Base-by-base conservation (phyloP, 2,113 vertebrate species). In the Acinonyx jubatus region DNA sequence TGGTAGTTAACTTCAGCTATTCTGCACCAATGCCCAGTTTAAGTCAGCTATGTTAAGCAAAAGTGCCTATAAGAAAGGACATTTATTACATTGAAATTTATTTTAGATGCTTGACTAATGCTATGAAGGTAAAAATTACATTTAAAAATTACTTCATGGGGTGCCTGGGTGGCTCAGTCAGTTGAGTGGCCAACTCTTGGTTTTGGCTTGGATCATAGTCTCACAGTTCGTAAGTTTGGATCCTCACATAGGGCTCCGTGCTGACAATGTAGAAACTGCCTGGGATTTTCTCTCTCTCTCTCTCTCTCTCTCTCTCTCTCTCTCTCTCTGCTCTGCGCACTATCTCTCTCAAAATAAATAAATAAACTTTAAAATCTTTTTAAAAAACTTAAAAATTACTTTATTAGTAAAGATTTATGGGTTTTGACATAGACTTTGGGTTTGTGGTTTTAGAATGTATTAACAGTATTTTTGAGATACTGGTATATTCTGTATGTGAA, bases 111-210 rank as follows among this genome's bases (percentile, higher is more conserved):
- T 92, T 95, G 41, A 52, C n/a, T 88, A 92, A 91, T 92, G 69
- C 33, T 95, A 12, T 94, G 80, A 95, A 94, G 23, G 45, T 93
- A 92, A 95, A 97, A 93, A 93, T 68, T 38, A 50, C 29, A 91
- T 89, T 92, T 91, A 48, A 92, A 65, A 96, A 74, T 69, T 71
- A 83, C 88, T 86, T 92, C 15, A 78, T 21, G 57, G 57, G 21
- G 4, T 2, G 19, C 7, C 57, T 57, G 57, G 57, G 16, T 57
- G 57, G 57, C 57, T 57, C 19, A 57, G 57, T 57, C 57, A 55
- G 55, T 55, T 55, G 57, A 57, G 57, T 21, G 3, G 21, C 57
- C 57, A 57, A 7, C 57, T 57, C 57, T 23, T 57, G 57, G 57
- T 57, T 57, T 57, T 57, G 57, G 57, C 57, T 57, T 21, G 21